Evolutionary conservation across 2,888 invertebrate species (phyloP), one percentile per base, ranked within the genome.

Genomic region (Gasteruption jaculator): DNA sequence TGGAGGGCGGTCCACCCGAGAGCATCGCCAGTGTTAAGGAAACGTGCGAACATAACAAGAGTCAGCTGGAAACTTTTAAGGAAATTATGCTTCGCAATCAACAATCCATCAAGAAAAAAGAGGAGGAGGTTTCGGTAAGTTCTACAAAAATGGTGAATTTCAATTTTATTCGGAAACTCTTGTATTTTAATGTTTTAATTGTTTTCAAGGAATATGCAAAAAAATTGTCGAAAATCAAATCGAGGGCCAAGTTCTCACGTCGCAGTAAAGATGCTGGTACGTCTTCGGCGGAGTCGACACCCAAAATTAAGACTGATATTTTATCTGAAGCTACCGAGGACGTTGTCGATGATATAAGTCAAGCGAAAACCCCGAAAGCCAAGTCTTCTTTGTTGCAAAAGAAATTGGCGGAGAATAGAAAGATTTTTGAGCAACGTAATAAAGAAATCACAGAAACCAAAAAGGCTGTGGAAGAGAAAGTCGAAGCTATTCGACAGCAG

Each of bases 401-500:
- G 43, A 71, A 72, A 49, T 50, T 73, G 15, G 71, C 64, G 4
- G 73, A 73, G 45, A 70, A 72, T 48, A 65, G 69, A 46, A 71
- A 63, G 46, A 68, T 62, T 38, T 71, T 72, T 39, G 71, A 72
- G 26, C 64, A 65, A 32, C 60, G 71, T 29, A 72, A 60, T 38
- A 71, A 68, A 49, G 67, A 71, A 49, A 53, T 68, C 34, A 66
- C 59, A 8, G 71, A 72, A 42, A 70, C 57, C 21, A 69, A 71
- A 52, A 61, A 65, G 5, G 71, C 62, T 2, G 68, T 71, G 3
- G 71, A 71, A 45, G 71, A 69, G 47, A 71, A 72, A 53, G 71
- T 77, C 4, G 67, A 71, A 47, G 71, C 70, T 26, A 63, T 77
- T 16, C 68, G 70, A 19, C 65, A 70, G 38, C 74, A 76, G 48